Conservation (phyloP, 2,888 invertebrate genomes). For the Lottia gigantea region DNA sequence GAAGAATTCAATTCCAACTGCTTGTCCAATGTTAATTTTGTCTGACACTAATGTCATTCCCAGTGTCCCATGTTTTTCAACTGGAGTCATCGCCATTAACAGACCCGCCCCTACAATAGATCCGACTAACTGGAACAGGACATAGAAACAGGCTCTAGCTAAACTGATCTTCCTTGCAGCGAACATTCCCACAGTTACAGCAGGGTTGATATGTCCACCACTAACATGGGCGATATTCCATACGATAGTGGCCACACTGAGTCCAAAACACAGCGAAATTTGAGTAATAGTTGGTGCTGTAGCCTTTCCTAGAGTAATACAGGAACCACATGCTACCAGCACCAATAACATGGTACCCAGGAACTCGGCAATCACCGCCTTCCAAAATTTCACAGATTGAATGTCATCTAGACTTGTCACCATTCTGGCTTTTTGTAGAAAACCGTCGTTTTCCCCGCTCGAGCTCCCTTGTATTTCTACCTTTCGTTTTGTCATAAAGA, state of each 20-base stretch:
- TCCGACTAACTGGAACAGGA: constrained; percentile 92
- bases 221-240: constrained; percentile 88
- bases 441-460: neutral
- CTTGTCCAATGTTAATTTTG: constrained; percentile 76
- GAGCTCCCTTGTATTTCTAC: neutral
- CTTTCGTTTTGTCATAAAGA: neutral
- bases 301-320: constrained; percentile 58
- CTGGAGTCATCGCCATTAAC: constrained; percentile 77
- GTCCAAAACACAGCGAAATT: constrained; percentile 88
- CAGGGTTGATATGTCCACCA: constrained; percentile 93
- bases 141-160: constrained; percentile 83
- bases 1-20: constrained; percentile 84
- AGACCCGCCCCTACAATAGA: constrained; percentile 93
- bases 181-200: constrained; percentile 87
- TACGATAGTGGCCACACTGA: constrained; percentile 86
- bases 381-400: constrained; percentile 73
- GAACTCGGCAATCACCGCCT: constrained; percentile 86
- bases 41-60: constrained; percentile 39
- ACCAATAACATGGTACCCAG: constrained; percentile 89
- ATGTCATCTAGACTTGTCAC: constrained; percentile 42
- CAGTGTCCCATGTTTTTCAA: constrained; percentile 30
- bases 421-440: constrained; percentile 29
- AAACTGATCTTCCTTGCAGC: constrained; percentile 86
- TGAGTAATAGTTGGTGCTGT: constrained; percentile 69
- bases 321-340: constrained; percentile 85